These are phyloP conservation scores for Dryococelus australis DNA, from an alignment of 2,888 invertebrate species.

Conservation along the genomic window DNA sequence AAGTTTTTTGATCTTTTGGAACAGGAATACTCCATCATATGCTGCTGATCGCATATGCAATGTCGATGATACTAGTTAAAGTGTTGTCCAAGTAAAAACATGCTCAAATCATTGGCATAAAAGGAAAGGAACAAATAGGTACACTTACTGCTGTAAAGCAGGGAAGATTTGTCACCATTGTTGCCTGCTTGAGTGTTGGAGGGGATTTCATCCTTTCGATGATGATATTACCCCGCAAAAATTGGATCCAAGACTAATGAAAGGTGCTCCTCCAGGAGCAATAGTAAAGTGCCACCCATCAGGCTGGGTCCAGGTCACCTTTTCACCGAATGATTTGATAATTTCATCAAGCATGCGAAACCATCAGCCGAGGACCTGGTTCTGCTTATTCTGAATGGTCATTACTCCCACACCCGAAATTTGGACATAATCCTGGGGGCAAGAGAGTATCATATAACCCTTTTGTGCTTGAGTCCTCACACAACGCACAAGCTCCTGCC, in stretches of 20 bases:
- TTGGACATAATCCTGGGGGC: neutral
- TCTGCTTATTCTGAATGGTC: conserved; percentile 17
- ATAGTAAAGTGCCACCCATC: conserved; percentile 20
- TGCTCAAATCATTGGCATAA: conserved; percentile 22
- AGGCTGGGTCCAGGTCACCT: conserved; percentile 33
- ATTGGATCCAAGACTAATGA: conserved; percentile 28
- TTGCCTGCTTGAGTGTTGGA: conserved; percentile 37
- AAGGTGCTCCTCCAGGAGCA: conserved; percentile 35
- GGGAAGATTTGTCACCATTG: conserved; percentile 34
- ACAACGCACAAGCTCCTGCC: neutral
- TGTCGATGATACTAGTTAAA: conserved; percentile 38
- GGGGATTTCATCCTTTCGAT: conserved; percentile 38
- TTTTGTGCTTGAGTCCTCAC: neutral
- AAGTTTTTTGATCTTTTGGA: conserved; percentile 31
- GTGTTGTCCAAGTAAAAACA: conserved; percentile 33
- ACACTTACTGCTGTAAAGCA: conserved; percentile 33
- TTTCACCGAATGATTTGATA: neutral
- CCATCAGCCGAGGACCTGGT: neutral
- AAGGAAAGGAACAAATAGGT: conserved; percentile 30
- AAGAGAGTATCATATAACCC: neutral
- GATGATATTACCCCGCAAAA: conserved; percentile 37
- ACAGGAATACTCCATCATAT: neutral
- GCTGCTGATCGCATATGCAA: conserved; percentile 34
- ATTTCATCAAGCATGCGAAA: conserved; percentile 7
- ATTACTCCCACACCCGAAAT: conserved; percentile 17